Evolutionary conservation across 2,113 vertebrate genomes (phyloP).

Genomic region (Archocentrus centrarchus): DNA sequence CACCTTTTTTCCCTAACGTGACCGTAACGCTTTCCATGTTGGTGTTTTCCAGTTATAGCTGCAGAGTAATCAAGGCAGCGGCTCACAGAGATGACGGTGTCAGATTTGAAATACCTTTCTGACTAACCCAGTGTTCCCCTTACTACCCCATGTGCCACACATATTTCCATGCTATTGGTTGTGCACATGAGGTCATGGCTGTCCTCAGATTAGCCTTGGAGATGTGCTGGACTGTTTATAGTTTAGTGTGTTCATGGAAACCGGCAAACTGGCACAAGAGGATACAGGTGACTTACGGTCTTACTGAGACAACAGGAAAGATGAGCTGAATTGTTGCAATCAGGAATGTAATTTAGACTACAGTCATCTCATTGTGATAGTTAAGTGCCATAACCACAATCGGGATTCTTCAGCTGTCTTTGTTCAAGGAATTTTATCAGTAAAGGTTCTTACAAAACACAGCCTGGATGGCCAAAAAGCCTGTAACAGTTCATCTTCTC

Average conservation of each 20-base stretch:
- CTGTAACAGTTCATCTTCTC: neutral
- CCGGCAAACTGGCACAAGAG: neutral
- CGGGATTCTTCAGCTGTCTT: neutral
- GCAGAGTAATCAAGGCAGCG: slow-evolving; percentile 33
- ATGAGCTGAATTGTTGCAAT: neutral
- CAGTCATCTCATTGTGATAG: neutral
- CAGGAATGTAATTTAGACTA: neutral
- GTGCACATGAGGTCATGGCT: slow-evolving; percentile 1
- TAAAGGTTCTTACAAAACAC: neutral
- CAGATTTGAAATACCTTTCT: slow-evolving; percentile 35
- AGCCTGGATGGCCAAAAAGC: neutral
- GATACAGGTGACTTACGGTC: neutral
- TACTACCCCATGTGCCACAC: slow-evolving; percentile 21
- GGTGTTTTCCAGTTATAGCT: slow-evolving; percentile 60
- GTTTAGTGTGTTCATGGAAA: slow-evolving; percentile 30
- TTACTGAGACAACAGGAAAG: neutral
- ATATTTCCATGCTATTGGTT: slow-evolving; percentile 24
- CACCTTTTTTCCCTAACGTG: slow-evolving; percentile 8
- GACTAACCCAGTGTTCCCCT: slow-evolving; percentile 27
- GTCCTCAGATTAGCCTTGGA: slow-evolving; percentile 20
- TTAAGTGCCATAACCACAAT: neutral
- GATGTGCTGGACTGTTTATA: slow-evolving; percentile 23
- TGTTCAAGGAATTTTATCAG: neutral
- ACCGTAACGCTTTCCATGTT: slow-evolving; percentile 41
- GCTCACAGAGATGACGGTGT: slow-evolving; percentile 16